phyloP scores from a whole-genome alignment of 2,113 vertebrate species.

The Conger conger region DNA sequence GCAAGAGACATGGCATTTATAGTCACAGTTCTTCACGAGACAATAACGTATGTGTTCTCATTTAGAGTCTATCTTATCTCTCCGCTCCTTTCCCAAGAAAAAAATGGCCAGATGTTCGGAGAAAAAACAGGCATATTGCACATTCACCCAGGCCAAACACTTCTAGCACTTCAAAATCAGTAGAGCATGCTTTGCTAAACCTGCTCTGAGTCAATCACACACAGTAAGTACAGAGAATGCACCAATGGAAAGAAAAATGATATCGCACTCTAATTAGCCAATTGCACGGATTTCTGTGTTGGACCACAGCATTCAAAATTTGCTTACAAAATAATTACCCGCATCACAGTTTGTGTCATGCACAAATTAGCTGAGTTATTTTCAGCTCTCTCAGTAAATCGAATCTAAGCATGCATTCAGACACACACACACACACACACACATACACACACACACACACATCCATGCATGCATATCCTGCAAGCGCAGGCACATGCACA shows the following conservation, averaged over 20 bases:
- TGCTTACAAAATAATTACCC: background rate
- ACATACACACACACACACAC: background rate
- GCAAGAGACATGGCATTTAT: background rate
- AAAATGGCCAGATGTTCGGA: background rate
- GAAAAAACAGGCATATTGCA: background rate
- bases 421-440: background rate
- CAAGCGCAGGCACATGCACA: background rate
- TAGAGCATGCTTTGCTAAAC: background rate
- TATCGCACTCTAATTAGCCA: background rate
- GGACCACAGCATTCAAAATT: background rate
- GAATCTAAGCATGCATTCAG: background rate
- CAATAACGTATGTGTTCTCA: background rate
- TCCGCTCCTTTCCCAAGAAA: background rate
- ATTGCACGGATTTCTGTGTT: background rate
- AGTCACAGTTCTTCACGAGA: background rate
- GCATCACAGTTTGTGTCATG: background rate
- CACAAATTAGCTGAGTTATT: background rate
- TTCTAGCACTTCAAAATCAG: background rate
- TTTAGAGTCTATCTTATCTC: too few species aligned
- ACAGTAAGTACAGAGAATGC: background rate
- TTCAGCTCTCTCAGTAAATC: background rate
- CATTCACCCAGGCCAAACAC: background rate
- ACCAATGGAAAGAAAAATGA: background rate
- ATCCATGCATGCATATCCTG: background rate
- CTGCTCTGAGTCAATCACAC: background rate